These are phyloP conservation scores for Rhea pennata DNA, from an alignment of 2,113 vertebrate species.

Conservation along the genomic window DNA sequence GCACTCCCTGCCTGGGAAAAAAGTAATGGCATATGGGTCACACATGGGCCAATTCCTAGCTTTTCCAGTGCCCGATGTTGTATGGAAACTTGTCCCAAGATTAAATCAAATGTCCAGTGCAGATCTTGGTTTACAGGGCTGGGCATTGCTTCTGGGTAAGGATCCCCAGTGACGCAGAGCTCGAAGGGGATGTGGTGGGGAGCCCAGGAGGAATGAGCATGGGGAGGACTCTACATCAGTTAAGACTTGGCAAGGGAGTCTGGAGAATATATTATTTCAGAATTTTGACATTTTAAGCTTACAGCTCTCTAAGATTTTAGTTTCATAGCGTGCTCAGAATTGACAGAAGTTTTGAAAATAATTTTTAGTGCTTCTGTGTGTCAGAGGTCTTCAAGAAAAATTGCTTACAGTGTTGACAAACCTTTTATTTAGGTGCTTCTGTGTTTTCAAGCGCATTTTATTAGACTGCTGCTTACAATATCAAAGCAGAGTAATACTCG, in stretches of 20 bases:
- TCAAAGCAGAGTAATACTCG: neutral
- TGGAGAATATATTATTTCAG: neutral
- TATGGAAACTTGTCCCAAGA: neutral
- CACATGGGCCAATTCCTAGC: neutral
- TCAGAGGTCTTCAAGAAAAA: neutral
- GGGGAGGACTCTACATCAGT: neutral
- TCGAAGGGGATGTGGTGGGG: fast-evolving
- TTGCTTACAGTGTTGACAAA: neutral
- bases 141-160: neutral
- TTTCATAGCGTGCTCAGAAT: neutral
- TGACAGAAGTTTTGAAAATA: neutral
- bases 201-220: neutral
- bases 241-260: neutral
- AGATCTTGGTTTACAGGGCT: neutral
- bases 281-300: neutral
- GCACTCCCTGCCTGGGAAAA: neutral
- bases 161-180: neutral
- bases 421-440: neutral
- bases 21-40: neutral
- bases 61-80: neutral
- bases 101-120: neutral
- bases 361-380: neutral
- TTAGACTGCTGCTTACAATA: neutral
- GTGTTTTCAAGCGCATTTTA: neutral
- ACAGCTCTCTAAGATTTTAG: neutral